Percentiles rank a stretch among this genome's conserved stretches.
Conservation (phyloP, 2,888 invertebrate species). For the Mesorhabditis spiculigera region DNA sequence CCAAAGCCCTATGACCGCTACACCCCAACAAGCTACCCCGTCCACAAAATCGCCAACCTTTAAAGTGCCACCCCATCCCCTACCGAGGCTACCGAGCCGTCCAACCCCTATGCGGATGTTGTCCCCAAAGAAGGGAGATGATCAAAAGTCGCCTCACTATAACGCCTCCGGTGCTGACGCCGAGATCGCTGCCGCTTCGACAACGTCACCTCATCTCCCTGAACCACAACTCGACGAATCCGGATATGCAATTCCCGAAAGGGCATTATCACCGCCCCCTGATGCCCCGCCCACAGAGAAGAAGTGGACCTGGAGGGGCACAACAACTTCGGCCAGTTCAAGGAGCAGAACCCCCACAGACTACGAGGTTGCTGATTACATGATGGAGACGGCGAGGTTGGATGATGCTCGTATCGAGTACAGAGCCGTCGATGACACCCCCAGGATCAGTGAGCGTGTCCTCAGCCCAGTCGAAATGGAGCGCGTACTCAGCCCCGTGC, state of each 20-base stretch:
- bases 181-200: neutral
- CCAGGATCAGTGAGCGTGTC: neutral
- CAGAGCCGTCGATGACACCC: neutral
- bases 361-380: neutral
- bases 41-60: no score
- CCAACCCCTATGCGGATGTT: no score
- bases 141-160: no score
- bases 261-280: neutral
- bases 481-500: neutral
- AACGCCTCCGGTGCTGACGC: neutral
- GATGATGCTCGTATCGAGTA: neutral
- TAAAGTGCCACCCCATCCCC: no score
- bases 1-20: no score
- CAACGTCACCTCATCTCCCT: neutral
- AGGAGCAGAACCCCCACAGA: neutral
- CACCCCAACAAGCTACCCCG: no score
- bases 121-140: no score
- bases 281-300: neutral
- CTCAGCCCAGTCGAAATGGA: neutral
- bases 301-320: slow-evolving; percentile 2
- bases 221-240: neutral
- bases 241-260: slow-evolving; percentile 2
- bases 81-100: no score
- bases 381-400: neutral
- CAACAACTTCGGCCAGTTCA: neutral